These are phyloP conservation scores for Volucella bombylans DNA, from an alignment of 2,888 invertebrate species.

Conservation along the genomic window DNA sequence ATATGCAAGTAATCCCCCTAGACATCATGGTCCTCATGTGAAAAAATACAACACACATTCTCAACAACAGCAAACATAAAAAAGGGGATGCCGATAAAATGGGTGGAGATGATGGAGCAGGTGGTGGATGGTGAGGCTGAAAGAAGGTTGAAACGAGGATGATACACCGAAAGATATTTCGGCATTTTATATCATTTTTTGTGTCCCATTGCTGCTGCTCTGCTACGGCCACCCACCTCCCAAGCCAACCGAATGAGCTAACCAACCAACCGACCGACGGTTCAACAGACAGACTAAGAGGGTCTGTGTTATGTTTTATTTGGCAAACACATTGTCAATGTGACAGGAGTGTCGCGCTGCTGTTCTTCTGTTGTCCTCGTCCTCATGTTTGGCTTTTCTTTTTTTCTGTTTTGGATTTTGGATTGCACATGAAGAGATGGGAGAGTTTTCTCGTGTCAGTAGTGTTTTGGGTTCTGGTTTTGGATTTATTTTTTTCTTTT, in stretches of 20 bases:
- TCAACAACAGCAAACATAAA: slow-evolving; percentile 17
- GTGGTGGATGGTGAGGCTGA: slow-evolving; percentile 14
- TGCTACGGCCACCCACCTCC: neutral
- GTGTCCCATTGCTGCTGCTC: slow-evolving; percentile 14
- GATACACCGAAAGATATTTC: slow-evolving; percentile 60
- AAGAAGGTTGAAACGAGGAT: neutral
- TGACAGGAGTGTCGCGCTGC: slow-evolving; percentile 66
- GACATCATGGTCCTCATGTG: slow-evolving; percentile 61
- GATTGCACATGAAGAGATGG: slow-evolving; percentile 16
- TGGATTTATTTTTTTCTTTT: slow-evolving; percentile 8
- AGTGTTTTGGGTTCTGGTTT: slow-evolving; percentile 15
- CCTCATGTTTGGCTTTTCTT: neutral
- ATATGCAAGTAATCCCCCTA: slow-evolving; percentile 57
- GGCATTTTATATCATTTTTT: slow-evolving; percentile 54
- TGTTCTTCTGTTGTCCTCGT: neutral
- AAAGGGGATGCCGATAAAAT: slow-evolving; percentile 46
- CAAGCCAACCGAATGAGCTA: too few relatives aligned
- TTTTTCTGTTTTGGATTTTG: neutral
- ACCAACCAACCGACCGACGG: too few relatives aligned
- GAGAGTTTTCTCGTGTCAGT: slow-evolving; percentile 49
- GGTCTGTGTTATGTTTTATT: slow-evolving; percentile 66
- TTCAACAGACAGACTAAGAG: neutral
- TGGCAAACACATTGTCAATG: slow-evolving; percentile 71
- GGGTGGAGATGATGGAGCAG: slow-evolving; percentile 20
- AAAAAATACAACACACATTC: slow-evolving; percentile 46